Conservation (phyloP, 1,140 invertebrate species). For the Sipha flava region DNA sequence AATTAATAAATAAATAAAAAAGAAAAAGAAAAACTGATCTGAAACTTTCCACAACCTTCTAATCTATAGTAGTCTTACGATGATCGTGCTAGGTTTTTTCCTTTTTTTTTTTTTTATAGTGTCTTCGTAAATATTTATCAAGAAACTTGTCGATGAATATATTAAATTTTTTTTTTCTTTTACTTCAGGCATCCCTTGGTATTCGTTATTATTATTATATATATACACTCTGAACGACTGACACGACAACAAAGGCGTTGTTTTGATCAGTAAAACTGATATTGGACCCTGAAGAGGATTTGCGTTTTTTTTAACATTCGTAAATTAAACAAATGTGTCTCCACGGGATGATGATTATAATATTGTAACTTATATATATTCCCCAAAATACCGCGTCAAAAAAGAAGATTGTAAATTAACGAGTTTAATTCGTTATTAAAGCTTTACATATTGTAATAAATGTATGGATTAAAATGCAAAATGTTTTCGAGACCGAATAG, state of each 20-base stretch:
- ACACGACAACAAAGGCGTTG: neutral
- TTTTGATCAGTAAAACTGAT: neutral
- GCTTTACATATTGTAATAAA: too few species aligned
- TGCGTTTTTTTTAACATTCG: neutral
- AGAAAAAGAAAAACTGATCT: neutral
- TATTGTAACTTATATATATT: too few species aligned
- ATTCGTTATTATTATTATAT: neutral
- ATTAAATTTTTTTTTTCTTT: neutral
- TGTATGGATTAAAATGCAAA: too few species aligned
- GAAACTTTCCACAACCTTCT: neutral
- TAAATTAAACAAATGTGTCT: neutral
- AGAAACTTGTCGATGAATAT: neutral
- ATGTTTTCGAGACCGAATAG: too few species aligned
- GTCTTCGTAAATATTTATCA: slow-evolving; percentile 10
- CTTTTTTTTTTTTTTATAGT: too few species aligned
- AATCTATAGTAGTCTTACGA: too few species aligned
- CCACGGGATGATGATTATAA: neutral
- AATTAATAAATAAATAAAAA: neutral
- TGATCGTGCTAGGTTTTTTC: too few species aligned
- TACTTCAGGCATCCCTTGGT: neutral
- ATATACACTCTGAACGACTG: neutral
- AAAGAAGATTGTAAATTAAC: neutral
- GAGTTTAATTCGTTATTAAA: neutral
- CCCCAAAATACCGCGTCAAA: too few species aligned
- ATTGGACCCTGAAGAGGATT: neutral